These are phyloP conservation scores for Hycleus phaleratus DNA, from an alignment of 1,140 invertebrate genomes.

Conservation along the genomic window DNA sequence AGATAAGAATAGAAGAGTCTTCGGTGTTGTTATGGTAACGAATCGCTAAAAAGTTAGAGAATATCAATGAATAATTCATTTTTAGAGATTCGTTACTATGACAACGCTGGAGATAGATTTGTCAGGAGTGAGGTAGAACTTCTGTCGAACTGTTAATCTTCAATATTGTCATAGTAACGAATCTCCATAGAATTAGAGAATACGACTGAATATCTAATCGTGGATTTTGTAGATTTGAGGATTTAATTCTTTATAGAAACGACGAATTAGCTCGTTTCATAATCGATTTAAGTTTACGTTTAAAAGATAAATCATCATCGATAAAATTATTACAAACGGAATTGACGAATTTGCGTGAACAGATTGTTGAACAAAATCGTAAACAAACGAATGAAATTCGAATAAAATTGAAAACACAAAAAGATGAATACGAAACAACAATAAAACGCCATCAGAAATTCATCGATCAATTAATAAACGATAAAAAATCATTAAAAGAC, in stretches of 20 bases:
- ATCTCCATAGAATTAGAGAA: no score
- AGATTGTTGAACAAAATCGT: conserved; percentile 23
- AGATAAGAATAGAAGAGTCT: no score
- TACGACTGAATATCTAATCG: no score
- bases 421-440: conserved; percentile 55
- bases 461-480: conserved; percentile 59
- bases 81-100: no score
- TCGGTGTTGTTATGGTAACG: no score
- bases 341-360: conserved; percentile 28
- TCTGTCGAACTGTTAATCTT: no score
- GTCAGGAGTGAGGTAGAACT: no score
- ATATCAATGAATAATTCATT: no score
- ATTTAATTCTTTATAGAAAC: conserved; percentile 21
- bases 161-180: no score
- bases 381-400: conserved; percentile 30
- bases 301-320: conserved; percentile 37
- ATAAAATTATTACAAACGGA: conserved; percentile 34
- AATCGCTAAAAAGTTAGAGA: no score
- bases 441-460: conserved; percentile 61
- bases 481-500: conserved; percentile 57
- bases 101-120: no score
- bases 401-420: conserved; percentile 47
- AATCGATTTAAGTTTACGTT: conserved; percentile 28
- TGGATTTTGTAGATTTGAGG: conserved; percentile 27
- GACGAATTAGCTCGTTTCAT: conserved; percentile 32